A percentile compares a stretch with the other conserved stretches of the same genome.
phyloP scores from a whole-genome alignment of 2,113 vertebrate genomes.

The Eleginops maclovinus region DNA sequence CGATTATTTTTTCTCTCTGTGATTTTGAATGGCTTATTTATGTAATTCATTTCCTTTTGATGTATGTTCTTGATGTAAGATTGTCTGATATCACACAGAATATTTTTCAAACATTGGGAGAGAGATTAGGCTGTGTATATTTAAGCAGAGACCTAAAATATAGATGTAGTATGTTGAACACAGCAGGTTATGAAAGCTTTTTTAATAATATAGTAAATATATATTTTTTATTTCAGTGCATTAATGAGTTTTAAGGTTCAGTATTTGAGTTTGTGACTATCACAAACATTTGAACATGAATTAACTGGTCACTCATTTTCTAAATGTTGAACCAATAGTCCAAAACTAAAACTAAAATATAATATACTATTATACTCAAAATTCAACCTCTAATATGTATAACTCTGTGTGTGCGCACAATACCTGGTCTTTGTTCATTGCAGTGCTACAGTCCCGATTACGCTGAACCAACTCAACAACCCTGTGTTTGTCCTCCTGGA shows the following conservation, averaged over 20 bases:
- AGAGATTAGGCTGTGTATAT: background rate
- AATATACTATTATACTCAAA: background rate
- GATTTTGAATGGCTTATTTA: constrained; percentile 25
- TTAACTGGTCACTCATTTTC: background rate
- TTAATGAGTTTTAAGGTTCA: background rate
- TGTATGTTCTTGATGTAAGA: background rate
- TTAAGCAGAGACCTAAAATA: background rate
- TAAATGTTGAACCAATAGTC: background rate
- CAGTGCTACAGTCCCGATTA: constrained; percentile 92
- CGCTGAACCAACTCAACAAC: constrained; percentile 85
- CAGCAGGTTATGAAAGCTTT: background rate
- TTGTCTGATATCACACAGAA: no score
- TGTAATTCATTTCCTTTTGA: constrained; percentile 20
- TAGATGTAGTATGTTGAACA: no score
- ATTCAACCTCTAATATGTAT: background rate
- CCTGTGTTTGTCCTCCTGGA: constrained; percentile 92
- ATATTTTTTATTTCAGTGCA: background rate
- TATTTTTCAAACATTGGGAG: no score
- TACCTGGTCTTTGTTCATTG: constrained; percentile 41
- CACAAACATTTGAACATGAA: background rate
- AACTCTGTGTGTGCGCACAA: background rate
- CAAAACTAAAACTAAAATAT: background rate
- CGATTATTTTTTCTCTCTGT: constrained; percentile 3
- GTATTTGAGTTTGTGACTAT: background rate
- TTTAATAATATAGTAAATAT: background rate